Conservation (phyloP, 2,797 vertebrate genomes). For the Oreochromis mossambicus region DNA sequence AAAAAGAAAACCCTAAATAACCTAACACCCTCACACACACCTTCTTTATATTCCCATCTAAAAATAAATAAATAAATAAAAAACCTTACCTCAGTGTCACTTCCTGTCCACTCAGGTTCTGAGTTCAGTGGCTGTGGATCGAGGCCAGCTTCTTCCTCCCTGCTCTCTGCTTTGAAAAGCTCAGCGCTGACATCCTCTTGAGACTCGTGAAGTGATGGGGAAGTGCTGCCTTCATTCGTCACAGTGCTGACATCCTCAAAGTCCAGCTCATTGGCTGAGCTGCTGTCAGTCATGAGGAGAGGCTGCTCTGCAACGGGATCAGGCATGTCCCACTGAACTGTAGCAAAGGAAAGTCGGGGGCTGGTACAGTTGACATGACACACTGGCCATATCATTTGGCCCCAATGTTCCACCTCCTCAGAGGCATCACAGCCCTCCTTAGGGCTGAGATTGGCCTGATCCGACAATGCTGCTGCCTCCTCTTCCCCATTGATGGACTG, state of each 20-base stretch:
- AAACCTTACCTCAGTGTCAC: conserved; percentile 40
- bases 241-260: neutral
- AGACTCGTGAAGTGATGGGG: neutral
- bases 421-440: neutral
- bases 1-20: neutral
- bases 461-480: neutral
- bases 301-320: conserved; percentile 5
- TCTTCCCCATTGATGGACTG: conserved; percentile 37
- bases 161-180: neutral
- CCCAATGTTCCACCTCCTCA: conserved; percentile 49
- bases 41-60: neutral
- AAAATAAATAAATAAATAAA: neutral
- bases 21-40: neutral
- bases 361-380: conserved; percentile 45
- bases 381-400: conserved; percentile 40
- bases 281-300: conserved; percentile 3
- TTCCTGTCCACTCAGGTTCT: conserved; percentile 17
- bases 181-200: neutral
- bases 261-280: conserved; percentile 37
- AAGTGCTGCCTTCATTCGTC: conserved; percentile 7
- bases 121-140: neutral
- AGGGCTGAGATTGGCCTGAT: neutral
- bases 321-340: conserved; percentile 73
- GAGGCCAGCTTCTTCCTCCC: conserved; percentile 17
- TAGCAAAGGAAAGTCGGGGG: conserved; percentile 57